These are phyloP conservation scores for Aphidius ervi DNA, from an alignment of 1,140 invertebrate genomes.

Conservation along the genomic window DNA sequence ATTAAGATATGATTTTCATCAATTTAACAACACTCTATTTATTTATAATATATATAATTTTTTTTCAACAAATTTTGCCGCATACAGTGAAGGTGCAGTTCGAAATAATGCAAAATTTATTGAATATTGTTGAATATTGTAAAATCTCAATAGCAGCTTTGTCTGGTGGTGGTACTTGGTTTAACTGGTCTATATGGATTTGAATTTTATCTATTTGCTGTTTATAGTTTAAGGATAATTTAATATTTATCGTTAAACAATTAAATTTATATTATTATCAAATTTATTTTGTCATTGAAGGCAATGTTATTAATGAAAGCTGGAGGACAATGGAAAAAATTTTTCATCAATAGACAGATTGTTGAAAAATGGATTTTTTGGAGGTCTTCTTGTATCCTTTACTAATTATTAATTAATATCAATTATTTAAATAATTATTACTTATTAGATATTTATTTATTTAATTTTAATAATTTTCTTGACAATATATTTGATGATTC, in stretches of 20 bases:
- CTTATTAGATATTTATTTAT: not conserved
- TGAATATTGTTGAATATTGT: conserved; percentile 95
- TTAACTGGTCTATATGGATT: conserved; percentile 89
- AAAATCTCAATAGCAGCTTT: conserved; percentile 92
- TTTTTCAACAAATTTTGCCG: conserved; percentile 60
- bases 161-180: conserved; percentile 88
- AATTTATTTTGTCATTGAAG: conserved; percentile 43
- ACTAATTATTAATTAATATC: conserved; percentile 12
- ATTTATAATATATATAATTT: conserved; percentile 17
- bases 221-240: conserved; percentile 76
- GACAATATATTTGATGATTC: conserved; percentile 28
- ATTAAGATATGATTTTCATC: conserved; percentile 15
- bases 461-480: conserved; percentile 38
- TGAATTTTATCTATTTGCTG: conserved; percentile 87
- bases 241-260: conserved; percentile 6
- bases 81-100: conserved; percentile 85
- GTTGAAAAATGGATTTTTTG: conserved; percentile 86
- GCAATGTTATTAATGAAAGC: conserved; percentile 79
- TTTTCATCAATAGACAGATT: conserved; percentile 80
- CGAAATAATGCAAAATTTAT: conserved; percentile 84
- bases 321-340: conserved; percentile 84
- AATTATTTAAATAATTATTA: not conserved
- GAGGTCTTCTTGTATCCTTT: conserved; percentile 78
- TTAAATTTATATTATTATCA: not conserved
- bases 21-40: conserved; percentile 2